Evolutionary conservation across 2,113 vertebrate genomes (phyloP), one percentile per base, ranked within the genome.

Genomic region (Xenopus borealis): DNA sequence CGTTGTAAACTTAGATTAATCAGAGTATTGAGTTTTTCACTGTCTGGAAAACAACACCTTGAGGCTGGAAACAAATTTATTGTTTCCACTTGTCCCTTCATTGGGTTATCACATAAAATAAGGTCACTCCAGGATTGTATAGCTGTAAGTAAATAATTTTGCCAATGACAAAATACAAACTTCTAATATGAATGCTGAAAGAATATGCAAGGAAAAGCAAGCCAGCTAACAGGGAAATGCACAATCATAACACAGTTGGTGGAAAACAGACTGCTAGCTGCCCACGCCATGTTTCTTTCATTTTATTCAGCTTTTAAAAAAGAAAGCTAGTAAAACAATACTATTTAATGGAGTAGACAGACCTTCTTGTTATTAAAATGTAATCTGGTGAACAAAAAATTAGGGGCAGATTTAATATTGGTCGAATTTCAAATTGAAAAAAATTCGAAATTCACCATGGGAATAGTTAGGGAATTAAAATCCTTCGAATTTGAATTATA

Each of bases 51-150:
- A 63, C 66, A 69, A 69, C 73, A 69, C 66, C 66, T 69, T 63
- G 58, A 69, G 73, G 73, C 73, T 17, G 66, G 66, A 63, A 76
- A 69, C 58, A 76, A 76, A 69, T 44, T 44, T 69, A 76, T 76
- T 62, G 73, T 62, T 76, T 57, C 58, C 27, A 33, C n/a, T 23
- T 20, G 46, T 69, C 57, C 69, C 55, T 63, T 69, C 23, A 58
- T 58, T 73, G 40, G 66, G 62, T 66, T 62, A 73, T 73, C 65
- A 69, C 58, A 62, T 62, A 44, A 76, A 69, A 69, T 61, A 76
- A 69, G 58, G 66, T 76, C 66, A 69, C 20, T 33, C 58, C 46
- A 62, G 62, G 69, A 69, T 69, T 53, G n/a, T 55, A 55, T 33
- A 76, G 66, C 73, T 52, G 30, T 76, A 59, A 33, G 53, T 13